Base-by-base conservation (phyloP, 2,888 invertebrate genomes). In the Oxyscelio sp. region DNA sequence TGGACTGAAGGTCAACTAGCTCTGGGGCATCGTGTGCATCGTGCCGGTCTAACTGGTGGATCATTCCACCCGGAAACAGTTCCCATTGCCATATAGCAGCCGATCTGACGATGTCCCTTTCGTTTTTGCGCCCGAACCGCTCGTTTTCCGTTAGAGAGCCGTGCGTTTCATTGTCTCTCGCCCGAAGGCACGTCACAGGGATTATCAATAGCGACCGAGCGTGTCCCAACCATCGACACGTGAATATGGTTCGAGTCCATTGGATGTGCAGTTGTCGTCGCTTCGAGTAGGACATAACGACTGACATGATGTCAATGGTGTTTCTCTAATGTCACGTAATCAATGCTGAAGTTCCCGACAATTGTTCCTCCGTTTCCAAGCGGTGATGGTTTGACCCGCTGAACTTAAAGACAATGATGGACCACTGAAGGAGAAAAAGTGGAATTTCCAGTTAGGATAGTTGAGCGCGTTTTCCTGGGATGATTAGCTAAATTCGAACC, bases 21-120 rank as follows among this genome's bases (percentile, higher is more conserved):
- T 93, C 92, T 93, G 91, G 93, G 93, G 93, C 93, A 93, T 94
- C 93, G 91, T 92, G 91, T 91, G 87, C 89, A 88, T 90, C 91
- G 93, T 93, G 93, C 93, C 89, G 89, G 90, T 91, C 90, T 87
- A 89, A 90, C 89, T 89, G 85, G 87, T 83, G 89, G 88, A 90
- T 91, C 88, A 88, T 90, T 92, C 91, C 88, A 93, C 92, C 92
- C 92, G 93, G 92, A 93, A 92, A 92, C 87, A 82, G 87, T 90
- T 89, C 88, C 88, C 86, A 89, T 80, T 79, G 74, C 70, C 75
- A 68, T 70, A 77, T 56, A 58, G 54, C 59, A 43, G 27, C 61
- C 63, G 52, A 82, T 50, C 54, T 54, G 19, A 5, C 66, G 63
- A 66, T 77, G 78, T 83, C 65, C 66, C 78, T 66, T 71, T 83